These are phyloP conservation scores for Dendrolimus houi DNA, from an alignment of 2,888 invertebrate genomes.

Conservation along the genomic window DNA sequence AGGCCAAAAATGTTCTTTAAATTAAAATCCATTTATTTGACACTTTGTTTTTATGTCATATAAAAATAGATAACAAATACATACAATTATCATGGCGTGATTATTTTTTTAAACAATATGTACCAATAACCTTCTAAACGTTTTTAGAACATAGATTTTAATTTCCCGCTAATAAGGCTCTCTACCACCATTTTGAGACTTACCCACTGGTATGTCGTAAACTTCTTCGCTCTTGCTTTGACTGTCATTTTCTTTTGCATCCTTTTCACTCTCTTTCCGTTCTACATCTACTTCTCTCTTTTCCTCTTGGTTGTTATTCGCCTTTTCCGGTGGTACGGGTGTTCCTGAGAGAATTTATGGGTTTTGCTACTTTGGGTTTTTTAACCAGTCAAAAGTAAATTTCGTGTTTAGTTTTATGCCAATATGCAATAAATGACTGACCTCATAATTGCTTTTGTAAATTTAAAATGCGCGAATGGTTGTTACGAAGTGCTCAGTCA, in stretches of 20 bases:
- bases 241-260: conserved; percentile 36
- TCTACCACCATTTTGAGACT: conserved; percentile 26
- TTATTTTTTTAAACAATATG: neutral
- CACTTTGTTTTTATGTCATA: neutral
- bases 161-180: neutral
- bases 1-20: no score
- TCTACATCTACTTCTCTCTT: conserved; percentile 43
- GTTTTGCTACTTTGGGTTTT: conserved; percentile 25
- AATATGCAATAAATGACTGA: no score
- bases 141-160: neutral
- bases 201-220: conserved; percentile 68
- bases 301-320: conserved; percentile 51
- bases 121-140: neutral
- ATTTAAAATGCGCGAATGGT: neutral
- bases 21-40: no score
- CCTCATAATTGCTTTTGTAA: no score
- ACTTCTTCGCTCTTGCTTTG: conserved; percentile 53
- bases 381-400: no score
- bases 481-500: no score
- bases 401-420: no score
- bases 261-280: conserved; percentile 40
- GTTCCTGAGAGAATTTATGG: conserved; percentile 54
- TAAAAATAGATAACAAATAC: neutral
- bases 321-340: conserved; percentile 42
- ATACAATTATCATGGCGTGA: neutral